phyloP scores from a whole-genome alignment of 2,888 invertebrate species.

The Platycnemis pennipes region DNA sequence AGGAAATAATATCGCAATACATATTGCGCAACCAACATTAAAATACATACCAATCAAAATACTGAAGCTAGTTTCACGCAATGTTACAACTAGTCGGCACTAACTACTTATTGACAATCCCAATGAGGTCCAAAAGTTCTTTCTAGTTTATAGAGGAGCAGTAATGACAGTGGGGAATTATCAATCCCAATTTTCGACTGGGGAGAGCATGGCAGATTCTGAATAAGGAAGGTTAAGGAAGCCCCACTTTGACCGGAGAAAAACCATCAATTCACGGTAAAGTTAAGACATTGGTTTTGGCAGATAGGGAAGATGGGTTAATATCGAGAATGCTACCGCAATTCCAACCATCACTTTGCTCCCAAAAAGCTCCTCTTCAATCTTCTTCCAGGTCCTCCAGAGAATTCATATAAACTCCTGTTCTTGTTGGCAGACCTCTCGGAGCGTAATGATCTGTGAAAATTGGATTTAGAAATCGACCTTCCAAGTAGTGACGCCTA shows the following conservation, averaged over 20 bases:
- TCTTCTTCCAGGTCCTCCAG: background rate
- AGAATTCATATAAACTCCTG: background rate
- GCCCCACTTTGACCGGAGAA: background rate
- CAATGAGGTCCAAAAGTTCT: too few species aligned
- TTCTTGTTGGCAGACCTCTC: constrained; percentile 45
- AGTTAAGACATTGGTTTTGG: background rate
- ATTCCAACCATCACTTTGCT: background rate
- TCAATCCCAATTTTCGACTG: too few species aligned
- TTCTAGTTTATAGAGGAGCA: too few species aligned
- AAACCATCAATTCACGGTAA: background rate
- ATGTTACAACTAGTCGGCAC: too few species aligned
- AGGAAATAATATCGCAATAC: too few species aligned
- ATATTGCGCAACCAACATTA: too few species aligned
- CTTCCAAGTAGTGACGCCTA: background rate
- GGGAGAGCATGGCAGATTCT: too few species aligned
- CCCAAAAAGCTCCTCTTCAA: background rate
- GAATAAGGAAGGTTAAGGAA: too few species aligned
- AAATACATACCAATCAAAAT: too few species aligned
- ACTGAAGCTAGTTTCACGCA: too few species aligned
- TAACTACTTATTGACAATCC: too few species aligned
- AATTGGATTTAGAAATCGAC: constrained; percentile 17
- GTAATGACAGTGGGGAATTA: too few species aligned
- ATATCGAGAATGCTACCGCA: background rate
- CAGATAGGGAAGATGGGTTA: background rate
- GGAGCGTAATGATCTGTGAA: constrained; percentile 44